Evolutionary conservation across 2,113 vertebrate species (phyloP).

Genomic region (Noctilio leporinus): DNA sequence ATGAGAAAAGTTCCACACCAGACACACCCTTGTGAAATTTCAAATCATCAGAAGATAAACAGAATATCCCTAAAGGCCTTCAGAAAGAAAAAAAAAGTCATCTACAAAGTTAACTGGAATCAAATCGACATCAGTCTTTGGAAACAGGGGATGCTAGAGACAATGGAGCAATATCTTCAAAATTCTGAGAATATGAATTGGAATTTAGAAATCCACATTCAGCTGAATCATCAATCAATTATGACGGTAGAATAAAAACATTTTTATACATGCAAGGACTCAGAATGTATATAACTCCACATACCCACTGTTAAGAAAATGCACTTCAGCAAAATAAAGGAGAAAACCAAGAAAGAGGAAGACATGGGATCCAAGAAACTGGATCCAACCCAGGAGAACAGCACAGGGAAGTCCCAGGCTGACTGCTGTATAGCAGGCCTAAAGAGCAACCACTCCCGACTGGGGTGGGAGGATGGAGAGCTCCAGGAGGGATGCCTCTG

Average conservation of each 20-base stretch:
- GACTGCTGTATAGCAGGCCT: slow-evolving; percentile 32
- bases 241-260: slow-evolving; percentile 33
- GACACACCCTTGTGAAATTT: slow-evolving; percentile 8
- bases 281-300: neutral
- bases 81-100: slow-evolving; percentile 10
- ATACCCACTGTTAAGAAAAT: slow-evolving; percentile 6
- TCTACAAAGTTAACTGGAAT: neutral
- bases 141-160: neutral
- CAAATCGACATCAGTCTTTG: neutral
- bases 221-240: slow-evolving; percentile 14
- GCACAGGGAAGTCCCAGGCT: slow-evolving; percentile 42
- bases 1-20: neutral
- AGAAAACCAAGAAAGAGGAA: slow-evolving; percentile 55
- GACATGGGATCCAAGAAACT: slow-evolving; percentile 38
- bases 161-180: neutral
- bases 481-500: slow-evolving; percentile 29
- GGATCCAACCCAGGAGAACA: slow-evolving; percentile 39
- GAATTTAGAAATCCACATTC: slow-evolving; percentile 33
- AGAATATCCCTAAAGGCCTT: neutral
- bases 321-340: slow-evolving; percentile 46
- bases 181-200: slow-evolving; percentile 25
- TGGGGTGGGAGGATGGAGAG: neutral
- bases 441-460: slow-evolving; percentile 30
- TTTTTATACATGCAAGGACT: slow-evolving; percentile 39
- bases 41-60: neutral